Base-by-base conservation (phyloP, 1,140 invertebrate species). In the Nixonia krombeini region DNA sequence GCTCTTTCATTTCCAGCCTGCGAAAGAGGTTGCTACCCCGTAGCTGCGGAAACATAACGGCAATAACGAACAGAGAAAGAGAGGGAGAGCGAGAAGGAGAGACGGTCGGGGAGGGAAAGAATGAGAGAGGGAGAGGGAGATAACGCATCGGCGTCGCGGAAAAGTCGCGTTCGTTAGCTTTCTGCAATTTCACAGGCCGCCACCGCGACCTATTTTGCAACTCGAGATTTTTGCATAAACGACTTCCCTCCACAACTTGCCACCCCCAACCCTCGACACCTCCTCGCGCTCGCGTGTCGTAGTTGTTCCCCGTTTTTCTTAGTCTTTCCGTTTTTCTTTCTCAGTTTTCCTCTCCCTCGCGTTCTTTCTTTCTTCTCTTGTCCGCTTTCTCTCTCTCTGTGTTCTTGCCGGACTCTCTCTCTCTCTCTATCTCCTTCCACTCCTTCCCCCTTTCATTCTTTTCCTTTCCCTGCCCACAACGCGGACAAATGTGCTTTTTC, bases 101-200 rank as follows among this genome's bases (percentile, higher is more conserved):
- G 2, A 21, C 6, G 21, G n/a, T n/a, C 66, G 59, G 61, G 65
- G 51, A n/a, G 65, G 62, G 65, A 49, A 41, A 58, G 58, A n/a
- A 41, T 42, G 50, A 31, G 35, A 28, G 42, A 47, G 41, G 42
- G 49, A 64, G 64, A 70, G 50, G 46, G 28, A 4, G 26, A 18
- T 37, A 1, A 21, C 6, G 21, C n/a, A n/a, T n/a, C 37, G 42
- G 51, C 35, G 63, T 52, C 28, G 55, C 28, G 40, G 42, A 58
- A 50, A 64, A 55, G 47, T 38, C 23, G 55, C 49, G 49, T 57
- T 79, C 64, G 73, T 76, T 76, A 76, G 72, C 73, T 74, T 82
- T 76, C 70, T 72, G 73, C 67, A 72, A 76, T 74, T 78, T 76
- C 70, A 78, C 70, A 69, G 65, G 74, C 66, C 71, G 76, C 65